Percentiles rank a stretch among this genome's conserved stretches.
phyloP scores from a whole-genome alignment of 2,888 invertebrate genomes.

The Phortica okadai region DNA sequence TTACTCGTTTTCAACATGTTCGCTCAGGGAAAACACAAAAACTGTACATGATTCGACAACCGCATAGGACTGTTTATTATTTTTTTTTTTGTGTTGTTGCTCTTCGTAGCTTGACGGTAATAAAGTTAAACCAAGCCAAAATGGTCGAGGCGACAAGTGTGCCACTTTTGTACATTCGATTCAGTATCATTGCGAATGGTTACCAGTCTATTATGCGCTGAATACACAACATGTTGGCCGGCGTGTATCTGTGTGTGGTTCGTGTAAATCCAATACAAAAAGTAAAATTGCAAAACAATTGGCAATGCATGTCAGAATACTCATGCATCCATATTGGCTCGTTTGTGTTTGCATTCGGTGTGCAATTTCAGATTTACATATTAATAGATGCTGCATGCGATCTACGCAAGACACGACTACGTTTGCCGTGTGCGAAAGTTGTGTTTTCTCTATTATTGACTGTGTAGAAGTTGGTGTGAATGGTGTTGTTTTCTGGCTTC shows the following conservation, averaged over 20 bases:
- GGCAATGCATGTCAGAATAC: conserved; percentile 4
- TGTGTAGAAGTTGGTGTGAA: not conserved
- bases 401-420: not conserved
- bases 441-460: not conserved
- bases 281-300: conserved; percentile 10
- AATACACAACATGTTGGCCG: conserved; percentile 11
- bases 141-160: conserved; percentile 3
- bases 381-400: conserved; percentile 8
- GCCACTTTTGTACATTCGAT: conserved; percentile 4
- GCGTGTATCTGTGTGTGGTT: conserved; percentile 24
- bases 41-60: not conserved
- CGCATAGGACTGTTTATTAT: not conserved
- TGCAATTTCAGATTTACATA: conserved; percentile 7
- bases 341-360: not conserved
- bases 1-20: not conserved
- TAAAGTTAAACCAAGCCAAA: conserved; percentile 21
- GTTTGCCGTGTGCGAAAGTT: not conserved
- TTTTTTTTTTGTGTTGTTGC: not conserved
- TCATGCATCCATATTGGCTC: not conserved
- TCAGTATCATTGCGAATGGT: conserved; percentile 69
- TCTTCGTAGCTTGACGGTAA: conserved; percentile 1
- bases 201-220: conserved; percentile 38
- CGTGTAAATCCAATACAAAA: conserved; percentile 16
- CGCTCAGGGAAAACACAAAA: conserved; percentile 7
- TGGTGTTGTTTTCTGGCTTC: not conserved